Conservation (phyloP, 2,113 vertebrate genomes). For the Apodemus speciosus region DNA sequence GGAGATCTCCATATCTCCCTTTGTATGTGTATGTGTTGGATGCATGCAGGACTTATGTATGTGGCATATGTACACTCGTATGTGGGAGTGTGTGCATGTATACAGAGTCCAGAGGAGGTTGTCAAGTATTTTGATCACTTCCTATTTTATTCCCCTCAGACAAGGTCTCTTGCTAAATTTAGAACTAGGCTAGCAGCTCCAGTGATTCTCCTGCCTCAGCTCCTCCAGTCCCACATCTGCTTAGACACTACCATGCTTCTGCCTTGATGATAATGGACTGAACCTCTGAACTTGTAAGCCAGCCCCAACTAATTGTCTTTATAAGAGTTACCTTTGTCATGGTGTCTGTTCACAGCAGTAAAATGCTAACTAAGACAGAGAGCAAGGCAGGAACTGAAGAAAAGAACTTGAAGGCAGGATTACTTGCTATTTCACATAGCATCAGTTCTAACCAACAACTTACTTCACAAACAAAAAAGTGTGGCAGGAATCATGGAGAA, state of each 20-base stretch:
- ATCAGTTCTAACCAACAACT: neutral
- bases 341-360: too few species aligned
- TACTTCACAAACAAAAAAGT: neutral
- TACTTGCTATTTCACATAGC: neutral
- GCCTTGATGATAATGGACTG: too few species aligned
- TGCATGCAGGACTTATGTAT: neutral
- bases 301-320: too few species aligned
- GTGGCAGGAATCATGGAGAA: neutral
- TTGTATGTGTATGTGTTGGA: too few species aligned
- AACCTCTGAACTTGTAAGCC: too few species aligned
- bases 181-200: neutral
- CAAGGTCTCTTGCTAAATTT: neutral
- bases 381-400: neutral
- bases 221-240: too few species aligned
- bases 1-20: neutral
- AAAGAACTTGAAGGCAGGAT: neutral
- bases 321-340: too few species aligned
- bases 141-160: neutral
- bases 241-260: too few species aligned
- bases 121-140: neutral
- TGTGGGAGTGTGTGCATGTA: neutral
- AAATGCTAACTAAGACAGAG: too few species aligned
- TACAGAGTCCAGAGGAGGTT: neutral
- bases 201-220: neutral
- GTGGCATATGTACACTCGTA: neutral